Evolutionary conservation across 2,113 vertebrate species (phyloP), one percentile per base, ranked within the genome.

Genomic region (Takifugu flavidus): DNA sequence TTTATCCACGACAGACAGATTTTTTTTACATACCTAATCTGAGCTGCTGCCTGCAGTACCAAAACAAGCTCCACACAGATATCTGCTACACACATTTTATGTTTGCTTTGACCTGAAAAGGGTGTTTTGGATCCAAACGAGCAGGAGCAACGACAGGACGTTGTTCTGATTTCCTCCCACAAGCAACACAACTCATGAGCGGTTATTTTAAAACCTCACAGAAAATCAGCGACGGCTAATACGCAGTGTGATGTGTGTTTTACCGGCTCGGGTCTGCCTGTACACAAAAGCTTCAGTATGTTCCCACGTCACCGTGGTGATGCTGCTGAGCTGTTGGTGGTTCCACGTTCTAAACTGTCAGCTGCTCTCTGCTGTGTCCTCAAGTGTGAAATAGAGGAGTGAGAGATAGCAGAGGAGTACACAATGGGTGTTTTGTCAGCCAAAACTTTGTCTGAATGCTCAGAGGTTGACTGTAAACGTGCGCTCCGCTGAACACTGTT

Each of bases 401-500:
- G 34, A 39, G 34, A 39, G 34, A 39, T 10, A 39, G 34, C 34
- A 12, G 20, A 28, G 27, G 53, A 39, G 49, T 15, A 26, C 20
- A 67, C 56, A 67, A 62, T 50, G 59, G 63, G 46, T 46, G 6
- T 65, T 83, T 70, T 72, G 64, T 77, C 74, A 58, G 58, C 54
- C 53, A 31, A 70, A 53, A 56, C 71, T 47, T 70, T 10, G 55
- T 70, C 62, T 65, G 34, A 34, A 45, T 5, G 50, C 49, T 75
- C 56, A 75, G 11, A 77, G 58, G 56, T 62, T 71, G 54, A 29
- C 15, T 29, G 67, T 53, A n/a, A 1, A 47, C 1, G 13, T 44
- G 25, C 0, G 42, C 76, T 60, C 55, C 58, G 25, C 60, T 72
- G 76, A 63, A 29, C 69, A 13, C 6, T 60, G 57, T 15, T 70